phyloP scores from a whole-genome alignment of 37 sponge, comb jelly and placozoan species.

The Sycon ciliatum region DNA sequence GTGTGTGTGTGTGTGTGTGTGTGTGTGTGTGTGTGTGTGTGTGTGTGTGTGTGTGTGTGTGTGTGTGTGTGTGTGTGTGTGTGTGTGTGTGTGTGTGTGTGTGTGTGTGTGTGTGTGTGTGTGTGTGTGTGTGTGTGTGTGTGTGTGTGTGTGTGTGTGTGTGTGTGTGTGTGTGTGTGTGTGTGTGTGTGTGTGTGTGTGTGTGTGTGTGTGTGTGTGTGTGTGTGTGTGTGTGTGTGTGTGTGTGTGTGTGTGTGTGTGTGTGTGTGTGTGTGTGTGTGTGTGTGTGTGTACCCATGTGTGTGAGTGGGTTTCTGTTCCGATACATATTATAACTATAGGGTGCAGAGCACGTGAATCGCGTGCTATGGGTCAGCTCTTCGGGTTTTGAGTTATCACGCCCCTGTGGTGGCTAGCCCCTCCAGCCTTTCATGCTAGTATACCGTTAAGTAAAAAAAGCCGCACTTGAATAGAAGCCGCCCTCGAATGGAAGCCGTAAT shows the following conservation, averaged over 20 bases:
- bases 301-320: not conserved
- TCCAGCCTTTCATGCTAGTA: too few relatives aligned
- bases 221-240: conserved; percentile 5
- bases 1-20: conserved; percentile 5
- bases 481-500: too few relatives aligned
- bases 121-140: conserved; percentile 5
- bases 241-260: conserved; percentile 5
- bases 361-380: too few relatives aligned
- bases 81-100: conserved; percentile 5
- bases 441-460: too few relatives aligned
- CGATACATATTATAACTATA: too few relatives aligned
- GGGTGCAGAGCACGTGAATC: too few relatives aligned
- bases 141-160: conserved; percentile 5
- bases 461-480: too few relatives aligned
- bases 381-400: too few relatives aligned
- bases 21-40: conserved; percentile 5
- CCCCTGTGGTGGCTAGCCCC: too few relatives aligned
- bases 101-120: conserved; percentile 5
- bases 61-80: conserved; percentile 5
- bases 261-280: conserved; percentile 5
- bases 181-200: conserved; percentile 5
- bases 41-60: conserved; percentile 5
- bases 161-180: conserved; percentile 5
- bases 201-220: conserved; percentile 5
- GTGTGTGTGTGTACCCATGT: not conserved